Conservation (phyloP, 2,888 invertebrate species). For the Leptura quadrifasciata region DNA sequence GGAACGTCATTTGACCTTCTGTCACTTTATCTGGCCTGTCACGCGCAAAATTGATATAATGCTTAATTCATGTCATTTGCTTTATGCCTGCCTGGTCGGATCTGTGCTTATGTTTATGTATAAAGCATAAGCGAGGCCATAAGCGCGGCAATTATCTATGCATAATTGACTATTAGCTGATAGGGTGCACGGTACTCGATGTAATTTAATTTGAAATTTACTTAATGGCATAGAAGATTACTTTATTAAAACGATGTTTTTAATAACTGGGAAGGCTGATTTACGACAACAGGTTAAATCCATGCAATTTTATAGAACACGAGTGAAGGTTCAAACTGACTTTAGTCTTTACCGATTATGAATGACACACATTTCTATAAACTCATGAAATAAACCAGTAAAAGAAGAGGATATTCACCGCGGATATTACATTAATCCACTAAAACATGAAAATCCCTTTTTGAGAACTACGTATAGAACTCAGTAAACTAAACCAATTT, state of each 20-base stretch:
- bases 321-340: too few relatives aligned
- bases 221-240: slow-evolving; percentile 69
- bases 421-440: too few relatives aligned
- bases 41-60: slow-evolving; percentile 74
- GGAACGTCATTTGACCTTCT: slow-evolving; percentile 72
- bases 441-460: too few relatives aligned
- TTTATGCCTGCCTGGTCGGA: slow-evolving; percentile 60
- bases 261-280: slow-evolving; percentile 38
- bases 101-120: slow-evolving; percentile 70
- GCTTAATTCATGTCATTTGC: slow-evolving; percentile 72
- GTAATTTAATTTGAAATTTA: slow-evolving; percentile 71
- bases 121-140: slow-evolving; percentile 64
- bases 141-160: slow-evolving; percentile 62
- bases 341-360: too few relatives aligned
- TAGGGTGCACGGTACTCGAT: slow-evolving; percentile 57
- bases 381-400: too few relatives aligned
- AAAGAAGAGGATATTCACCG: too few relatives aligned
- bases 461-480: too few relatives aligned
- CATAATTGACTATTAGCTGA: slow-evolving; percentile 66
- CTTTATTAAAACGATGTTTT: slow-evolving; percentile 61
- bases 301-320: not conserved
- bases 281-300: not conserved
- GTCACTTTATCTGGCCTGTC: slow-evolving; percentile 72
- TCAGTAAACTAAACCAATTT: too few relatives aligned
- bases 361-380: too few relatives aligned